These are phyloP conservation scores for Protobothrops mucrosquamatus DNA, from an alignment of 2,113 vertebrate genomes.

Conservation along the genomic window DNA sequence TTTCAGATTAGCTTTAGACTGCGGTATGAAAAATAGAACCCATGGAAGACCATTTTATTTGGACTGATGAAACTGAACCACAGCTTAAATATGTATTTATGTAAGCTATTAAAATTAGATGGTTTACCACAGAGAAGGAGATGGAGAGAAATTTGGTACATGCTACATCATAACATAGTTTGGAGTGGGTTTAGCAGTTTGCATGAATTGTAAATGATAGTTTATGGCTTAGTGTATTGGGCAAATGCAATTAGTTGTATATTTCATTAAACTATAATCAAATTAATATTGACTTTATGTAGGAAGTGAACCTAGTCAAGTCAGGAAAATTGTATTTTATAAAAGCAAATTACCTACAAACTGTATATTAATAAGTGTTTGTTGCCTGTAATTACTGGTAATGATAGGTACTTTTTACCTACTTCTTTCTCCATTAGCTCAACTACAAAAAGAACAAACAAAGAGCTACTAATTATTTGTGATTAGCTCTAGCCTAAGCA, in stretches of 20 bases:
- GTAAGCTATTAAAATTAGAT: slow-evolving; percentile 9
- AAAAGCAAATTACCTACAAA: not conserved
- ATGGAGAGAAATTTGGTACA: not conserved
- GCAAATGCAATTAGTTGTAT: not conserved
- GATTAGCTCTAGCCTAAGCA: slow-evolving; percentile 19
- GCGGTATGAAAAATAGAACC: not conserved
- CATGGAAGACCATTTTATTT: not conserved
- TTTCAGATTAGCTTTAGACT: not conserved
- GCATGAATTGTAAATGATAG: not conserved
- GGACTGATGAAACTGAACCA: slow-evolving; percentile 12
- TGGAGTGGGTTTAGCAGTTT: not conserved
- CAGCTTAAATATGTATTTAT: not conserved
- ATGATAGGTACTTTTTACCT: not conserved
- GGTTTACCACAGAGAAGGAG: not conserved
- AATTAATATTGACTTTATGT: not conserved
- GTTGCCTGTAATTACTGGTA: not conserved
- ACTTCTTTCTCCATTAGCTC: not conserved
- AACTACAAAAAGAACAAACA: slow-evolving; percentile 21
- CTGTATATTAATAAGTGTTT: not conserved
- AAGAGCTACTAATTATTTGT: slow-evolving; percentile 3
- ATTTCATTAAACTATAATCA: not conserved
- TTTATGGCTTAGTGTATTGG: not conserved
- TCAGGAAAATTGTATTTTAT: not conserved
- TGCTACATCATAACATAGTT: not conserved
- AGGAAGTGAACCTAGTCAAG: not conserved